Evolutionary conservation across 1,140 invertebrate species (phyloP), one percentile per base, ranked within the genome.

Genomic region (Lordiphosa clarofinis): DNA sequence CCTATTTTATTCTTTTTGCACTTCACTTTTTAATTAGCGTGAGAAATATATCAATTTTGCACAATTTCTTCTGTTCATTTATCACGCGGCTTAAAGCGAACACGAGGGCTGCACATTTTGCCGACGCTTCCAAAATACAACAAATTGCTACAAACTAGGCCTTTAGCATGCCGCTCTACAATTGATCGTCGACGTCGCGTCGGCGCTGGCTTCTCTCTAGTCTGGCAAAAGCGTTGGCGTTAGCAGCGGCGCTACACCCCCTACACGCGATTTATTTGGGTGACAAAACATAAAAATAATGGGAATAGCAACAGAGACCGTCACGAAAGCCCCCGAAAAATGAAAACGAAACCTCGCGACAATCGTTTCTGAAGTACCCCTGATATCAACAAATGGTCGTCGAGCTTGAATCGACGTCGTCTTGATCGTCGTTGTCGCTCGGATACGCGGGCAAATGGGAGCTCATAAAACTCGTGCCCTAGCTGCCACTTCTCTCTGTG

Each of bases 21-120:
- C 49, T 19, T 19, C 40, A 58, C 10, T 40, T 46, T 60, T 72
- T 81, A 71, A 82, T 82, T 82, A 68, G 49, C 76, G 76, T 82
- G 76, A 82, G 76, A 82, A 81, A 59, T 58, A 24, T 36, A 35
- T 64, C 7, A 49, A 35, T 44, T 53, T 28, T 28, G 12, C 47
- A 35, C 5, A 35, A 28, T 50, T 65, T 24, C 36, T 44, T 57
- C 40, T 11, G 38, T 12, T 44, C 37, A 56, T 46, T 52, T 46
- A 40, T 58, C 15, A 43, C 36, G 40, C 42, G 56, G 48, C 38
- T 68, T 47, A 24, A 12, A 28, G 35, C 63, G 33, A 50, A 38
- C 40, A 39, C 13, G 28, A 24, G 33, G 50, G 28, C 39, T 36
- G 11, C 4, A 21, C 63, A 66, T 66, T 60, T 69, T 69, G 43